Evolutionary conservation across 2,888 invertebrate genomes (phyloP).

Genomic region (Hipparchia sbordonii): DNA sequence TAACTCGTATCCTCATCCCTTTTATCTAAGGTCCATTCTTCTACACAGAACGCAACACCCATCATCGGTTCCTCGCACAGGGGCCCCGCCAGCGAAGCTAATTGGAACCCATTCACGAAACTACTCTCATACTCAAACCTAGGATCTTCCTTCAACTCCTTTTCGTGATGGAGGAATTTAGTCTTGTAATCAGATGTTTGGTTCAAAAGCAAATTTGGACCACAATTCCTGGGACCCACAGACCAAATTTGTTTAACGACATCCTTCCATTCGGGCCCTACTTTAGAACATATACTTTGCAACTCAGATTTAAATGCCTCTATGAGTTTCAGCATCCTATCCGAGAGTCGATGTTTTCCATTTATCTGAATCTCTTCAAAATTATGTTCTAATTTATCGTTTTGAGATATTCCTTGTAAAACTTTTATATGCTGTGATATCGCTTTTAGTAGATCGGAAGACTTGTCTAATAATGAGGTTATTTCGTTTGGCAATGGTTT

Average conservation of each 20-base stretch:
- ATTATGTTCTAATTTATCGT: constrained; percentile 65
- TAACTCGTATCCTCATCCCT: constrained; percentile 65
- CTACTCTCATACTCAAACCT: constrained; percentile 88
- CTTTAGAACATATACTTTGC: constrained; percentile 81
- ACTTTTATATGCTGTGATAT: constrained; percentile 79
- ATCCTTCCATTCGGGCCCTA: constrained; percentile 79
- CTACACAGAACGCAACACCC: constrained; percentile 95
- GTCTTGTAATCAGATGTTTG: constrained; percentile 85
- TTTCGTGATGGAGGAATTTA: constrained; percentile 68
- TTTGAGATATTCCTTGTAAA: constrained; percentile 63
- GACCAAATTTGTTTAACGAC: constrained; percentile 91
- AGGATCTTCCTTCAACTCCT: constrained; percentile 74
- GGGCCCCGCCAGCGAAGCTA: constrained; percentile 94
- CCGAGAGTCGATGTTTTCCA: constrained; percentile 63
- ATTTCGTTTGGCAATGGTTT: constrained; percentile 89
- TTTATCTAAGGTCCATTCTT: constrained; percentile 88
- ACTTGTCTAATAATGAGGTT: constrained; percentile 87
- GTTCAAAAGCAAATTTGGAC: constrained; percentile 95
- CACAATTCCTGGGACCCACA: constrained; percentile 94
- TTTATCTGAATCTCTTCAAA: constrained; percentile 57
- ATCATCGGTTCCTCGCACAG: constrained; percentile 98
- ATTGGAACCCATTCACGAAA: constrained; percentile 93
- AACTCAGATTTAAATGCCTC: constrained; percentile 82
- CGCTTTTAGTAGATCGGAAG: constrained; percentile 87
- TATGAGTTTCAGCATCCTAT: constrained; percentile 73